Conservation (phyloP, 2,797 vertebrate species). For the Acanthiza pusilla region DNA sequence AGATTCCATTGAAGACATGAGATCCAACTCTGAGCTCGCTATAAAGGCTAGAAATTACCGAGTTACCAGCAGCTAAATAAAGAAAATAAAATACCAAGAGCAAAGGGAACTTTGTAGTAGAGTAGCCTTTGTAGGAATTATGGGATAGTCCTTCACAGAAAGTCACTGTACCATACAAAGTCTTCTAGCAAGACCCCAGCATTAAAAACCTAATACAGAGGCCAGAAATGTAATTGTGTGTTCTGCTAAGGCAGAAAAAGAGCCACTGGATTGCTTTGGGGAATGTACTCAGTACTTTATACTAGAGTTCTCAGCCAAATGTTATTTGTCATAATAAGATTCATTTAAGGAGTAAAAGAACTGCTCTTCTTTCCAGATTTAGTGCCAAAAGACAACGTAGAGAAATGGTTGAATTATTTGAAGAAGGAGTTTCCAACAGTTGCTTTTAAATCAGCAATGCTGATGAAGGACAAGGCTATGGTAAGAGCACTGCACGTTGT, state of each 20-base stretch:
- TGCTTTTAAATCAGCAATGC: slow-evolving; percentile 85
- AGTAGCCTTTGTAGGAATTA: background rate
- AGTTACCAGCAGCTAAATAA: background rate
- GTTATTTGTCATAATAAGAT: background rate
- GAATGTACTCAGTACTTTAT: background rate
- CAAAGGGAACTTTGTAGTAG: background rate
- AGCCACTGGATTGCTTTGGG: background rate
- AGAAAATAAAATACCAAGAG: background rate
- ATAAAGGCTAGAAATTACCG: background rate
- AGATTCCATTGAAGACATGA: slow-evolving; percentile 69
- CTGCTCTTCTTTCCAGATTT: slow-evolving; percentile 77
- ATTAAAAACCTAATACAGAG: background rate
- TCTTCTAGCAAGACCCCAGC: background rate
- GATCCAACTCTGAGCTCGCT: slow-evolving; percentile 78
- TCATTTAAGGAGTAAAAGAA: background rate
- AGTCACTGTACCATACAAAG: background rate
- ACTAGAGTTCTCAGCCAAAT: background rate
- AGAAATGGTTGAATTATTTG: slow-evolving; percentile 85
- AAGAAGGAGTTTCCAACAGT: slow-evolving; percentile 86
- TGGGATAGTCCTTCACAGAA: background rate
- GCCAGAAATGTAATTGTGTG: background rate
- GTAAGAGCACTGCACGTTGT: slow-evolving; percentile 35
- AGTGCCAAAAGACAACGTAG: slow-evolving; percentile 86
- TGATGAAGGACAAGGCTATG: slow-evolving; percentile 72
- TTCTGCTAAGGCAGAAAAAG: background rate